These are phyloP conservation scores for Synanthedon tipuliformis DNA, from an alignment of 2,888 invertebrate genomes.

Conservation along the genomic window DNA sequence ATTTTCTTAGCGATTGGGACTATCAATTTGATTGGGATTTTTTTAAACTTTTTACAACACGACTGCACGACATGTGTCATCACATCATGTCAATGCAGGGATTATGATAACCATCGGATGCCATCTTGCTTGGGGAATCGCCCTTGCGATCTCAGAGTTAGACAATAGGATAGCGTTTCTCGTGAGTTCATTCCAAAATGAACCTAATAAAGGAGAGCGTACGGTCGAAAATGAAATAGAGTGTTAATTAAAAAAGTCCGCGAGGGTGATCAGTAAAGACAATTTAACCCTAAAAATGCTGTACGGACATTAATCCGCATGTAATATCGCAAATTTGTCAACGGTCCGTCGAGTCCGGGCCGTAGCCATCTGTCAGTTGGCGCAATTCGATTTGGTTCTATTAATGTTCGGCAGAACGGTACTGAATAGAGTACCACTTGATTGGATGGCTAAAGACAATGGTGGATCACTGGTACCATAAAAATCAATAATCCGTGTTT, in stretches of 20 bases:
- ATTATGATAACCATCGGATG: slow-evolving; percentile 70
- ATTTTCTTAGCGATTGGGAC: slow-evolving; percentile 18
- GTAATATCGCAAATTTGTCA: slow-evolving; percentile 70
- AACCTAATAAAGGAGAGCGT: slow-evolving; percentile 12
- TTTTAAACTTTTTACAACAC: slow-evolving; percentile 61
- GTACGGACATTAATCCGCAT: slow-evolving; percentile 67
- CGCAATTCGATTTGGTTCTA: slow-evolving; percentile 56
- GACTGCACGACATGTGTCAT: slow-evolving; percentile 68
- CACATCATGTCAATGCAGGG: slow-evolving; percentile 69
- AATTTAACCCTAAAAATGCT: slow-evolving; percentile 69
- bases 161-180: slow-evolving; percentile 24
- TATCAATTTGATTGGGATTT: slow-evolving; percentile 21
- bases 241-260: slow-evolving; percentile 13
- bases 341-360: slow-evolving; percentile 39
- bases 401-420: slow-evolving; percentile 35
- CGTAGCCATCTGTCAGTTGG: slow-evolving; percentile 54
- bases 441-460: slow-evolving; percentile 25
- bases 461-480: slow-evolving; percentile 8
- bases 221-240: slow-evolving; percentile 15
- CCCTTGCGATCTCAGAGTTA: slow-evolving; percentile 56
- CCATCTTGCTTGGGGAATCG: slow-evolving; percentile 64
- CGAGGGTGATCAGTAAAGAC: slow-evolving; percentile 58
- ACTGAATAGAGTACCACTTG: slow-evolving; percentile 18
- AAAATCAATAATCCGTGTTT: slow-evolving; percentile 15
- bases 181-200: slow-evolving; percentile 8